These are phyloP conservation scores for Chloropsis cyanopogon DNA, from an alignment of 2,113 vertebrate genomes.

Conservation along the genomic window DNA sequence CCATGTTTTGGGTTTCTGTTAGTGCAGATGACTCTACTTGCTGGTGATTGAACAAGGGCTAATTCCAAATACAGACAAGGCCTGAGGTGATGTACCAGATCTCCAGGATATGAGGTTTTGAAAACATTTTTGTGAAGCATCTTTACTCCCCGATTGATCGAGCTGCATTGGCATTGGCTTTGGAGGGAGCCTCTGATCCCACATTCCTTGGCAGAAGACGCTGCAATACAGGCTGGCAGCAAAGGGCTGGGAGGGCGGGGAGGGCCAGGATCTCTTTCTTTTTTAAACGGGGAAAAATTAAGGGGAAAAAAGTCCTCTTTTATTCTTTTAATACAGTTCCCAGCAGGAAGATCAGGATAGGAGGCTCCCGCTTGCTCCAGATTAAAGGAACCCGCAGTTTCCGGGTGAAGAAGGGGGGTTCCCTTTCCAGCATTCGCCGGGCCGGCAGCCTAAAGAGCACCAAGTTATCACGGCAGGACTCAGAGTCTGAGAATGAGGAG, in stretches of 20 bases:
- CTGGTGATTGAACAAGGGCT: background rate
- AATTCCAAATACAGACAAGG: constrained; percentile 24
- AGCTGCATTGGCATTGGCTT: constrained; percentile 48
- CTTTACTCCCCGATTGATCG: constrained; percentile 16
- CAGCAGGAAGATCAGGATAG: constrained; percentile 93
- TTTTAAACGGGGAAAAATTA: constrained; percentile 68
- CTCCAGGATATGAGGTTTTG: constrained; percentile 6
- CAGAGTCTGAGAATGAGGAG: constrained; percentile 97
- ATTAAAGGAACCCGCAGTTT: constrained; percentile 99
- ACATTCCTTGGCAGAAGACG: constrained; percentile 3
- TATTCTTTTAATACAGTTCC: constrained; percentile 89
- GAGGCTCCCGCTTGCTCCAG: constrained; percentile 95
- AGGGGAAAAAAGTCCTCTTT: constrained; percentile 80
- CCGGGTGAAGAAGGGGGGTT: constrained; percentile 97
- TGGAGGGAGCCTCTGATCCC: constrained; percentile 46
- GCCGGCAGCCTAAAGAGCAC: constrained; percentile 99
- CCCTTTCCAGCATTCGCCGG: constrained; percentile 93
- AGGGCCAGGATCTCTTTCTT: constrained; percentile 55
- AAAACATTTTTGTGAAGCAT: background rate
- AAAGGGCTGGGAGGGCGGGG: constrained; percentile 40
- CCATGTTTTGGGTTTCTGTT: background rate
- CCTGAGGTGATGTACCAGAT: background rate
- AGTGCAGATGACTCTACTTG: constrained; percentile 17
- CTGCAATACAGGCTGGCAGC: constrained; percentile 23
- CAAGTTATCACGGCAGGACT: constrained; percentile 97